Evolutionary conservation across 2,113 vertebrate species (phyloP), one percentile per base, ranked within the genome.

Genomic region (Eubucco bourcierii): DNA sequence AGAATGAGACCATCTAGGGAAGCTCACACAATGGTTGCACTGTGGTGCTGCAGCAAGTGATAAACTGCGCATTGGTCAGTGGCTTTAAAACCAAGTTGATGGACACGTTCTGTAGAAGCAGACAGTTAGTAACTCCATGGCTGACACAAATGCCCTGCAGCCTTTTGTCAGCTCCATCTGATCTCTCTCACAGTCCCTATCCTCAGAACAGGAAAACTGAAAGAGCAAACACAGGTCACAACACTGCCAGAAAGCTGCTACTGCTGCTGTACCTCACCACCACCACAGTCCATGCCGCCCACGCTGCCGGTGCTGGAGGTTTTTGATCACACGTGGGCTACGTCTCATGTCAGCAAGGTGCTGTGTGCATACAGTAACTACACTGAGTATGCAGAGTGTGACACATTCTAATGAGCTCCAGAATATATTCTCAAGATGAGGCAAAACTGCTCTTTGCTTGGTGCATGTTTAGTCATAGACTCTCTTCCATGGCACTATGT

Each of bases 11-110:
- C 50, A 65, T 80, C 85, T 21, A 90, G 60, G 29, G 37, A 29
- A 92, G 53, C 25, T 93, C 88, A 83, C 67, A 88, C 74, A 73
- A 88, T 77, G 39, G 72, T 74, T 86, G 73, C 53, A 85, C 53
- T 84, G 11, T 68, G 34, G 19, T 58, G 56, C 74, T 70, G 34
- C 55, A 88, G n/a, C 76, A 82, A 92, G 65, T 66, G 79, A 93
- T 64, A 82, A 87, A 80, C 39, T 70, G 28, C 60, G 23, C 37
- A 28, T 67, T 67, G 17, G 39, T 74, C 52, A 80, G 71, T 8
- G 19, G 3, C 46, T 88, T 77, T 63, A 37, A 39, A 68, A 33
- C 67, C 47, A 94, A 53, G 27, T 4, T 10, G 10, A 64, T 11
- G 21, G 13, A 25, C 6, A 2, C 75, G 61, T 77, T 27, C 53